phyloP scores from a whole-genome alignment of 2,113 vertebrate species.

The Oenanthe oenanthe region DNA sequence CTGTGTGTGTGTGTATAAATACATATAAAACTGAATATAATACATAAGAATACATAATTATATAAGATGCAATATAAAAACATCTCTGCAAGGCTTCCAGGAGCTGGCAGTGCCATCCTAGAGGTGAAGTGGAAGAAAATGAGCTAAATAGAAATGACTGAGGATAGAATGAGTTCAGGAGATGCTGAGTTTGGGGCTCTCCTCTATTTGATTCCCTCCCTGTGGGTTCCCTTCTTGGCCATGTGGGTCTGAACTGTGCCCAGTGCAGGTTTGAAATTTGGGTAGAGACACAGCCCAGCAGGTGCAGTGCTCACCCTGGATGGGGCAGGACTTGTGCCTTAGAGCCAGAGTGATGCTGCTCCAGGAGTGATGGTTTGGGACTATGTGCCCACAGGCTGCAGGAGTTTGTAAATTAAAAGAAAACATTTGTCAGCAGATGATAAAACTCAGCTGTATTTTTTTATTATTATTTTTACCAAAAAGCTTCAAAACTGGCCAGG shows the following conservation, averaged over 20 bases:
- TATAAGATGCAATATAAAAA: not conserved
- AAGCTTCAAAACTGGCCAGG: not conserved
- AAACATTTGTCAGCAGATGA: not conserved
- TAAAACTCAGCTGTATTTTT: not conserved
- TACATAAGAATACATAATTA: not conserved
- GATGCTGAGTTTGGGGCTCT: not conserved
- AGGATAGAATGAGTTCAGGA: not conserved
- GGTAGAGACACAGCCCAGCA: not conserved
- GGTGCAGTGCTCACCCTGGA: not conserved
- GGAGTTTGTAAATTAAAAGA: not conserved
- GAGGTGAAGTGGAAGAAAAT: not conserved
- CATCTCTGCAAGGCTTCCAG: not conserved
- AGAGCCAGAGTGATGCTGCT: not conserved
- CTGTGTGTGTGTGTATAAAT: not conserved
- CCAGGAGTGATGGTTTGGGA: not conserved
- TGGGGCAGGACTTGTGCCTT: not conserved
- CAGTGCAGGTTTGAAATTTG: not conserved
- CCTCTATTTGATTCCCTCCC: not conserved
- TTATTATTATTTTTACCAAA: not conserved
- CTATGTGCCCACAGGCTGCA: not conserved
- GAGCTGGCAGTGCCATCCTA: not conserved
- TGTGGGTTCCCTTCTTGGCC: accelerated
- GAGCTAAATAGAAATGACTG: not conserved
- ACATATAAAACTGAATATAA: not conserved
- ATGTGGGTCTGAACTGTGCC: not conserved